Conservation (phyloP, 1,140 invertebrate genomes). For the Hycleus phaleratus region DNA sequence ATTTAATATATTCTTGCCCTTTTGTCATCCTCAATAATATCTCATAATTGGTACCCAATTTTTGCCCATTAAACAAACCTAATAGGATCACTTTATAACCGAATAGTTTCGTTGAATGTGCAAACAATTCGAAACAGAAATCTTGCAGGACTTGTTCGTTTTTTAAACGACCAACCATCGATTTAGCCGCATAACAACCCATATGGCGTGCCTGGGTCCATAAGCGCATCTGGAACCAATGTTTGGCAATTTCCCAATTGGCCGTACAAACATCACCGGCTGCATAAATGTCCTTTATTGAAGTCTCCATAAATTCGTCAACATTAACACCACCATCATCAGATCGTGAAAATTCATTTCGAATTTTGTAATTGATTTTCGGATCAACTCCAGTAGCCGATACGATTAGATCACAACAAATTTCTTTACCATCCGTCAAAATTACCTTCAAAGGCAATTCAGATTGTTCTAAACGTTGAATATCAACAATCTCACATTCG, state of each 20-base stretch:
- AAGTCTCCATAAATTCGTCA: conserved; percentile 80
- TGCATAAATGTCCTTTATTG: conserved; percentile 73
- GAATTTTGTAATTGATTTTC: conserved; percentile 50
- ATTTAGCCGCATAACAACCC: conserved; percentile 88
- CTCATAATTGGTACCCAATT: conserved; percentile 75
- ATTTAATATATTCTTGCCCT: conserved; percentile 82
- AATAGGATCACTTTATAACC: conserved; percentile 90
- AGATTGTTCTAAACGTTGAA: conserved; percentile 26
- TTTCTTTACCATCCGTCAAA: conserved; percentile 65
- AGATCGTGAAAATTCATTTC: conserved; percentile 50
- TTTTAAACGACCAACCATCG: conserved; percentile 64
- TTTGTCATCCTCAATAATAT: conserved; percentile 79
- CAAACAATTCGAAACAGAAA: conserved; percentile 96
- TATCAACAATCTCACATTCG: conserved; percentile 58
- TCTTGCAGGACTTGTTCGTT: conserved; percentile 64
- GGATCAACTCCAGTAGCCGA: conserved; percentile 92
- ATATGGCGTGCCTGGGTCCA: conserved; percentile 98
- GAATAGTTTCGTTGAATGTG: conserved; percentile 93
- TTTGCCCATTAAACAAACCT: conserved; percentile 92
- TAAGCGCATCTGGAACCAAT: conserved; percentile 95
- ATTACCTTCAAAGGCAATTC: conserved; percentile 64
- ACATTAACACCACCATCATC: conserved; percentile 73
- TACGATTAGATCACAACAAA: conserved; percentile 86
- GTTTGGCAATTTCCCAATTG: conserved; percentile 64
- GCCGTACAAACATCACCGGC: conserved; percentile 89